These are phyloP conservation scores for Pholis gunnellus DNA, from an alignment of 2,113 vertebrate species.

Conservation along the genomic window DNA sequence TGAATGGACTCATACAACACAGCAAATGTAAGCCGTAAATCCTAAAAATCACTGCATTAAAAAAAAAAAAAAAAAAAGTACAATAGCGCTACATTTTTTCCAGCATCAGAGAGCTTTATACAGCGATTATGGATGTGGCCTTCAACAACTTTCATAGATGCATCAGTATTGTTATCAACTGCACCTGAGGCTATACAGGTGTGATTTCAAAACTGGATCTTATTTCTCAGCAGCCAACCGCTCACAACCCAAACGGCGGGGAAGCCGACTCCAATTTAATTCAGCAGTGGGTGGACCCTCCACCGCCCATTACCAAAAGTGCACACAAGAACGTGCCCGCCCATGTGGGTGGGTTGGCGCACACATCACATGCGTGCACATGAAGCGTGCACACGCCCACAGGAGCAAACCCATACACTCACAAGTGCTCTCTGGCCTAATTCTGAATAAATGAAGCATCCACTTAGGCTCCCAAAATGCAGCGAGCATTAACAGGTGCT, in stretches of 20 bases:
- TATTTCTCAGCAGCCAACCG: background rate
- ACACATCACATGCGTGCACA: slow-evolving; percentile 9
- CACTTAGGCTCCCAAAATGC: slow-evolving; percentile 20
- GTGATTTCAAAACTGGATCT: background rate
- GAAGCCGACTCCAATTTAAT: slow-evolving; percentile 17
- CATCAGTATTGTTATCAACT: background rate
- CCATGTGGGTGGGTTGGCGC: slow-evolving; percentile 53
- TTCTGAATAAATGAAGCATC: slow-evolving; percentile 65
- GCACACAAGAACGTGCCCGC: slow-evolving; percentile 27
- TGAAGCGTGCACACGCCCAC: slow-evolving; percentile 53
- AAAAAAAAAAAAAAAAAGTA: too few relatives aligned
- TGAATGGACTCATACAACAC: background rate
- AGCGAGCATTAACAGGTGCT: slow-evolving; percentile 19
- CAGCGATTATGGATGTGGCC: background rate
- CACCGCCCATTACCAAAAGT: slow-evolving; percentile 34
- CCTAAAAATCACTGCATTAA: background rate
- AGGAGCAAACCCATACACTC: slow-evolving; percentile 16
- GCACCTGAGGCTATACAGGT: background rate
- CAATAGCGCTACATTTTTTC: background rate
- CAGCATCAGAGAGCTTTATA: background rate
- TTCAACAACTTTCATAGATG: background rate
- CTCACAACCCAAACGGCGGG: slow-evolving; percentile 1
- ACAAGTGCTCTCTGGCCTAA: slow-evolving; percentile 27
- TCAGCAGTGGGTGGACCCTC: slow-evolving; percentile 49
- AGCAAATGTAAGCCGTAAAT: background rate